Percentiles rank a stretch among this genome's conserved stretches.
These are phyloP conservation scores for Pachycephala philippinensis DNA, from an alignment of 2,113 vertebrate species.

Conservation along the genomic window DNA sequence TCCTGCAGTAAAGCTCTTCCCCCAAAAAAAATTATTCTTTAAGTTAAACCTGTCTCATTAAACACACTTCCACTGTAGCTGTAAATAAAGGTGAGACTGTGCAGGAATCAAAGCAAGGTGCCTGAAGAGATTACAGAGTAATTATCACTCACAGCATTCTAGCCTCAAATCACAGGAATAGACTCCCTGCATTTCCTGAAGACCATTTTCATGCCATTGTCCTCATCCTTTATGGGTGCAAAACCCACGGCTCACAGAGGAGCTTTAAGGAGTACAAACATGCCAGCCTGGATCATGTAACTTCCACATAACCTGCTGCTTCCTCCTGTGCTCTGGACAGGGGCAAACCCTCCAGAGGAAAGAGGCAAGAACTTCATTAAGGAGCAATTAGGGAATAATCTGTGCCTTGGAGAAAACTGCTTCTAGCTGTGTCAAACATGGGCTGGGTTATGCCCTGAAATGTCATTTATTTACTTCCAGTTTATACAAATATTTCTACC, in stretches of 20 bases:
- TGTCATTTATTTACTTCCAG: not conserved
- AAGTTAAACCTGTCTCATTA: not conserved
- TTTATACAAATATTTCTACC: not conserved
- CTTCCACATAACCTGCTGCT: not conserved
- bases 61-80: not conserved
- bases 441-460: not conserved
- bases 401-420: not conserved
- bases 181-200: not conserved
- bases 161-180: not conserved
- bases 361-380: not conserved
- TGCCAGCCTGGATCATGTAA: rapidly evolving
- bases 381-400: not conserved
- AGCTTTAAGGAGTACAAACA: not conserved
- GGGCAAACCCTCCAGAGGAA: not conserved
- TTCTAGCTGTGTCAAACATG: not conserved
- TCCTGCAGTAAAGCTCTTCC: not conserved
- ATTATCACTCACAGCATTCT: not conserved
- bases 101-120: not conserved
- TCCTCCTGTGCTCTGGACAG: not conserved
- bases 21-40: rapidly evolving
- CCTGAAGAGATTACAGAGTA: not conserved
- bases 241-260: not conserved
- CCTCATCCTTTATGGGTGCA: not conserved
- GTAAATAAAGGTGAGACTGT: not conserved
- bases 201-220: not conserved